phyloP scores from a whole-genome alignment of 2,113 vertebrate species.

The Actinemys pallida region DNA sequence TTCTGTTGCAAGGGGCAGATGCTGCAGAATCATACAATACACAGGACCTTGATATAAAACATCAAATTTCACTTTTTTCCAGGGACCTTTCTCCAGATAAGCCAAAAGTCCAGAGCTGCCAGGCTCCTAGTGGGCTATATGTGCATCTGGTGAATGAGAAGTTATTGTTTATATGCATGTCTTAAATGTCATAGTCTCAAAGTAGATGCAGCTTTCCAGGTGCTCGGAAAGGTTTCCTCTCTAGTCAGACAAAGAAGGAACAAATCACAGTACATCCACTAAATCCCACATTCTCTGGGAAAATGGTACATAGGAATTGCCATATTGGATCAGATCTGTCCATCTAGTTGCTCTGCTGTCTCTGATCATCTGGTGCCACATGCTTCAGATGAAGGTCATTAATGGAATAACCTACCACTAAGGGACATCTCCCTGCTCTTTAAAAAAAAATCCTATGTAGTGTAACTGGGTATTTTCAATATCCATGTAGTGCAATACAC shows the following conservation, averaged over 20 bases:
- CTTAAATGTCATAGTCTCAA: conserved; percentile 13
- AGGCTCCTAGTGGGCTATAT: background rate
- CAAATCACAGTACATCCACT: background rate
- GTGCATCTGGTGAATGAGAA: background rate
- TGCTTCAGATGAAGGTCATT: background rate
- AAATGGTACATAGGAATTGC: background rate
- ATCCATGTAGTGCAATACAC: no score
- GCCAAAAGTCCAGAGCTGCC: background rate
- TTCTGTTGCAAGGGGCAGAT: background rate
- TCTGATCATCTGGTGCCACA: background rate
- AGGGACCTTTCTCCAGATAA: background rate
- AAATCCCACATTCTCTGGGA: background rate
- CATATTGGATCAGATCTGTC: background rate
- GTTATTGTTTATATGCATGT: background rate
- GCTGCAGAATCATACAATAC: background rate
- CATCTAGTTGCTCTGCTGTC: background rate
- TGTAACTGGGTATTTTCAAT: no score
- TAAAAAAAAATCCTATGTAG: no score
- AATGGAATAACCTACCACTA: background rate
- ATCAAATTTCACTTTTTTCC: background rate
- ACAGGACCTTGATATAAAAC: background rate
- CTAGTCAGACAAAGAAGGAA: background rate
- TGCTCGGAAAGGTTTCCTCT: background rate
- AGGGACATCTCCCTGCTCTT: background rate
- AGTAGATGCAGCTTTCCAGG: background rate